Conservation (phyloP, 2,113 vertebrate species). For the Thryonomys swinderianus region DNA sequence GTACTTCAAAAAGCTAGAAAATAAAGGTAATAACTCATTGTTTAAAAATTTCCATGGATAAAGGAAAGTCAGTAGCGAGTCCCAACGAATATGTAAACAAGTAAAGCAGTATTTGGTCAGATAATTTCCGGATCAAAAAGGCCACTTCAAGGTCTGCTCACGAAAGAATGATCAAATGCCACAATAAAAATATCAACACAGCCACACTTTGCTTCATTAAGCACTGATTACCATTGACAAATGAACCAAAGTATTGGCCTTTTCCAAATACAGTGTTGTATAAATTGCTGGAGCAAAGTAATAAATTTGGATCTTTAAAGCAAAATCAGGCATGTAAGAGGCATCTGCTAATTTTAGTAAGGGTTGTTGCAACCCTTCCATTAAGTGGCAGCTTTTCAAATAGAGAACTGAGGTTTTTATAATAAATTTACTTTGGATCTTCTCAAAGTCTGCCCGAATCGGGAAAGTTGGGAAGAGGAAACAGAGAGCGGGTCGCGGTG, state of each 20-base stretch:
- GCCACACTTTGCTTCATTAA: constrained; percentile 60
- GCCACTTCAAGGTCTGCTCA: neutral
- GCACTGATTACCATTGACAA: constrained; percentile 51
- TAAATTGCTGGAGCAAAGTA: constrained; percentile 41
- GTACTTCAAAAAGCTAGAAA: neutral
- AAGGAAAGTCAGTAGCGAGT: constrained; percentile 17
- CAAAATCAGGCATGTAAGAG: constrained; percentile 47
- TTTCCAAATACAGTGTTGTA: constrained; percentile 24
- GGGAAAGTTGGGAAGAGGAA: neutral
- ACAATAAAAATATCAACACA: constrained; percentile 55
- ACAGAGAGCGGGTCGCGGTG: neutral
- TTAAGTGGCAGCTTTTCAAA: neutral
- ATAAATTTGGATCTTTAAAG: constrained; percentile 54
- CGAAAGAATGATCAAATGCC: constrained; percentile 11
- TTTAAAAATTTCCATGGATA: neutral
- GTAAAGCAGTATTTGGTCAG: neutral
- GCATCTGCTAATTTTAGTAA: constrained; percentile 38
- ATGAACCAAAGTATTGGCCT: constrained; percentile 56
- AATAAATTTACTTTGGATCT: neutral
- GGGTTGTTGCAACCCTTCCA: neutral
- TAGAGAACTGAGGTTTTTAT: neutral
- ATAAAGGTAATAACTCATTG: neutral
- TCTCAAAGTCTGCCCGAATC: neutral
- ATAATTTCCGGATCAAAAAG: constrained; percentile 50
- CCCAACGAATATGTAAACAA: constrained; percentile 31